Evolutionary conservation across 2,797 vertebrate species (phyloP), one percentile per base, ranked within the genome.

Genomic region (Sandelia bainsii): DNA sequence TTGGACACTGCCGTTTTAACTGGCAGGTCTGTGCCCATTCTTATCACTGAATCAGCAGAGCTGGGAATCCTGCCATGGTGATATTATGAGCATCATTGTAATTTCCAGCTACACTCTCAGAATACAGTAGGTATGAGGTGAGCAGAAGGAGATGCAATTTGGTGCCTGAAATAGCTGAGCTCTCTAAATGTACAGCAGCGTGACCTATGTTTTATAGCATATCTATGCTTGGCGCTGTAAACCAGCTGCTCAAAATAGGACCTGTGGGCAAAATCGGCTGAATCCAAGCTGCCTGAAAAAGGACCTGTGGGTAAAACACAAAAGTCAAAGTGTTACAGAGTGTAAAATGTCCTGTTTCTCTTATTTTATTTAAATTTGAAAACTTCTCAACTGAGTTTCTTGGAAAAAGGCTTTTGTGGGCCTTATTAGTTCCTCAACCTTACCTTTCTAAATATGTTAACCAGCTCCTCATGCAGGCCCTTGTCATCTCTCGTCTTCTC

Each of bases 201-300:
- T n/a, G 29, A 77, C 64, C 64, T 69, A 45, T 68, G 74, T 67
- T 81, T 81, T 61, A 73, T 58, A 60, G 70, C 68, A 49, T 71
- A 72, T 70, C 51, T 23, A 27, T 48, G 54, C 58, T 74, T 69
- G 48, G 64, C 77, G 79, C 34, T 67, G 42, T 45, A 60, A 77
- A 84, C 66, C 58, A 75, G 67, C 62, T 37, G 20, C 83, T 67
- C 32, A 72, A 82, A 89, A 88, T 82, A 89, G 69, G 58, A 67
- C 64, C 77, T 83, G 85, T 87, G 84, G 82, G 87, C 73, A 80
- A 81, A 83, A 80, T 82, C 69, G 51, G 62, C 44, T 73, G 48
- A 82, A 76, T 84, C 42, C 10, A 32, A 70, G 53, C 45, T 37
- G 61, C 76, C 62, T 66, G 42, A 87, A 90, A 87, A 83, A 84